A percentile compares a stretch with the other conserved stretches of the same genome.
Conservation (phyloP, 1,140 invertebrate species). For the Cherax quadricarinatus region DNA sequence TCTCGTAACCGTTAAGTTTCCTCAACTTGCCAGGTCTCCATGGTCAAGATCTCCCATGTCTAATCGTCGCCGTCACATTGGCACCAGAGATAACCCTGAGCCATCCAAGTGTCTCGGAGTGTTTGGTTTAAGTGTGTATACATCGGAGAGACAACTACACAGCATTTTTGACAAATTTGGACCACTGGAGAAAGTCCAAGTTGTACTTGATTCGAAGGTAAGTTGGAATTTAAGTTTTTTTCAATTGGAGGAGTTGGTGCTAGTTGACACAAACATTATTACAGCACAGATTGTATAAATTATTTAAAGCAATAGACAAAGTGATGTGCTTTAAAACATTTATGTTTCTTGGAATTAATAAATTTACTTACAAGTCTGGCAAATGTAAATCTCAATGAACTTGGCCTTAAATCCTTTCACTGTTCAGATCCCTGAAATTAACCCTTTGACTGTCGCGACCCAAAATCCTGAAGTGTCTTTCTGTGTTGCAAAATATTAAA, state of each 20-base stretch:
- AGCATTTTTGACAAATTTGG: conserved; percentile 96
- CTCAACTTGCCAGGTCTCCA: conserved; percentile 74
- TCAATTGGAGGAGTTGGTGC: background rate
- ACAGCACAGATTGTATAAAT: too few species aligned
- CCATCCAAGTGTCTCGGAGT: conserved; percentile 94
- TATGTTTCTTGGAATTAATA: too few species aligned
- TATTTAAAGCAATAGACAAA: too few species aligned
- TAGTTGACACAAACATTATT: background rate
- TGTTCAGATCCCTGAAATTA: too few species aligned
- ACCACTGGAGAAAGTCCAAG: conserved; percentile 93
- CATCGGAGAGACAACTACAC: conserved; percentile 94
- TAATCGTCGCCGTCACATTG: conserved; percentile 78
- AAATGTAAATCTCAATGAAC: too few species aligned
- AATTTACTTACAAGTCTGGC: too few species aligned
- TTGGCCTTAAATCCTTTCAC: too few species aligned
- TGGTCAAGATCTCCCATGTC: conserved; percentile 79
- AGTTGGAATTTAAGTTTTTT: conserved; percentile 69
- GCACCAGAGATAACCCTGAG: conserved; percentile 87
- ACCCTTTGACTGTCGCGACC: too few species aligned
- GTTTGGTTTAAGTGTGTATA: conserved; percentile 95
- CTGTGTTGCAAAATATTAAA: too few species aligned
- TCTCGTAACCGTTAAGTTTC: conserved; percentile 4
- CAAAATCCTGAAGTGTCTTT: too few species aligned
- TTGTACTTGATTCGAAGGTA: conserved; percentile 97
- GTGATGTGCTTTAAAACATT: too few species aligned